phyloP scores from a whole-genome alignment of 1,140 invertebrate genomes.

The Drosophila virilis region DNA sequence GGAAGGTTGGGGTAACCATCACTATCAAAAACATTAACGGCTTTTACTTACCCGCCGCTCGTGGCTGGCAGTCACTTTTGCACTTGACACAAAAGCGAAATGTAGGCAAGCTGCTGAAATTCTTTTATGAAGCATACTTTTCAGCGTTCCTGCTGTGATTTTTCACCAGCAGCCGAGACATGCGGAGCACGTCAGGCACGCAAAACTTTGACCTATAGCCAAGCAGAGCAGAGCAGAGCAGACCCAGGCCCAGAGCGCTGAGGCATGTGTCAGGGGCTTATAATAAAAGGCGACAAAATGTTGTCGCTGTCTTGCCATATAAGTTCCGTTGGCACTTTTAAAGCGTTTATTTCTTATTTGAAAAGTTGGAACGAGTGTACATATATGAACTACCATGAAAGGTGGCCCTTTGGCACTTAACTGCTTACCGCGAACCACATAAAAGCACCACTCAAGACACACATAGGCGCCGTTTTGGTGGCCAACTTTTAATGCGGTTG shows the following conservation, averaged over 20 bases:
- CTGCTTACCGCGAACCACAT: constrained; percentile 34
- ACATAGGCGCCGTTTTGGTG: constrained; percentile 7
- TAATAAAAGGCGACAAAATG: constrained; percentile 68
- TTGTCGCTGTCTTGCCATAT: constrained; percentile 48
- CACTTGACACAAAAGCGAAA: constrained; percentile 64
- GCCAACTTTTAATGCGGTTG: constrained; percentile 34
- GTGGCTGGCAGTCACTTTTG: constrained; percentile 52
- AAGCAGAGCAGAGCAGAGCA: neutral
- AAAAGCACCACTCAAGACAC: constrained; percentile 14
- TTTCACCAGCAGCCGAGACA: constrained; percentile 34
- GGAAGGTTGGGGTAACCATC: constrained; percentile 38
- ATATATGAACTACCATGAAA: constrained; percentile 2
- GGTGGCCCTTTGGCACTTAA: constrained; percentile 29
- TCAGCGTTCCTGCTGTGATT: constrained; percentile 52
- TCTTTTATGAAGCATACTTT: constrained; percentile 49
- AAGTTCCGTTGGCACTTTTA: constrained; percentile 57
- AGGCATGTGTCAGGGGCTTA: constrained; percentile 1
- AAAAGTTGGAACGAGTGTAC: constrained; percentile 5
- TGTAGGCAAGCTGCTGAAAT: constrained; percentile 41
- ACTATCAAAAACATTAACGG: constrained; percentile 74
- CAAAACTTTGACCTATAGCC: constrained; percentile 42
- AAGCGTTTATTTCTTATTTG: constrained; percentile 53
- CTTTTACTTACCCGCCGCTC: constrained; percentile 66
- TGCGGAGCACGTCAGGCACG: constrained; percentile 41
- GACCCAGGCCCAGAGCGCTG: neutral